Base-by-base conservation (phyloP, 2,113 vertebrate genomes). In the Pandion haliaetus region DNA sequence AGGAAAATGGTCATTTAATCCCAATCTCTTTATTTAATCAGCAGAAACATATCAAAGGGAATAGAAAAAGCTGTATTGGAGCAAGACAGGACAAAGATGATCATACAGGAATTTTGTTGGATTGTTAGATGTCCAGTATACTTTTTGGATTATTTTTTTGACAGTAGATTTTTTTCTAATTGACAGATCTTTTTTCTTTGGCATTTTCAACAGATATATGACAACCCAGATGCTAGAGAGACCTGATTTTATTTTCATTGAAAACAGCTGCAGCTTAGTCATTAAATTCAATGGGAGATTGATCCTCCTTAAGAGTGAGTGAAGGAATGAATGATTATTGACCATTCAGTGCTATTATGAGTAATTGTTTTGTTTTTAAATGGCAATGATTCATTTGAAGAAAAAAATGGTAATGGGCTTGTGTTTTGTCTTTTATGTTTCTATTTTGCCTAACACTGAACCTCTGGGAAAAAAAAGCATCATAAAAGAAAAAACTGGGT, bases 51-150 rank as follows among this genome's bases (percentile, higher is more conserved):
- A 65, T 18, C 12, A 69, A 77, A 86, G 12, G 13, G 52, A 59
- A n/a, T 32, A 2, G 5, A 8, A 76, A 81, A 82, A 59, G 2
- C 2, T 66, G 0, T 45, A 42, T 28, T 0, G 0, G 29, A 72
- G 16, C 7, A 40, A 81, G 19, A 47, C 19, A 61, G 3, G 12
- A 62, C 5, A 62, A 72, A 78, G 10, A 24, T 31, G 1, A 74
- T 44, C 7, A 44, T 26, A 49, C 4, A 52, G 7, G 13, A 3
- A 4, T 8, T 12, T 47, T 32, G 79, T 77, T 49, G 4, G 5
- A 25, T 38, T 65, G 12, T 7, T 19, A 52, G 14, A 20, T 62
- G 3, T 20, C 34, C 14, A 49, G 2, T 18, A 58, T 36, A 65
- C 1, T 49, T 78, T 72, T 61, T 38, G 13, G 17, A 73, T 31